Conservation (phyloP, 2,113 vertebrate genomes). For the Mionectes macconnelli region DNA sequence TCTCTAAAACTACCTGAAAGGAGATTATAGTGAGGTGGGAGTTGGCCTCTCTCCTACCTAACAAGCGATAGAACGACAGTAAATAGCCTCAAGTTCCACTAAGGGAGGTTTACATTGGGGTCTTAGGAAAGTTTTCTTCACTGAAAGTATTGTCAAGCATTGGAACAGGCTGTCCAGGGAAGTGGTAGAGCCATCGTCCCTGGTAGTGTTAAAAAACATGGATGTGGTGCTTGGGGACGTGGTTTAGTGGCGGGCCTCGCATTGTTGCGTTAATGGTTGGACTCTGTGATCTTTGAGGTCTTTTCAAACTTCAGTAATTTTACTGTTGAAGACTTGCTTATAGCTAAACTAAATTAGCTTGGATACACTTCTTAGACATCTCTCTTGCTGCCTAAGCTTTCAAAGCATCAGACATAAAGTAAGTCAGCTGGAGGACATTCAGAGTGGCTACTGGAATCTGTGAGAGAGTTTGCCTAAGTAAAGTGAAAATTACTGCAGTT, state of each 20-base stretch:
- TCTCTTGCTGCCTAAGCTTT: not conserved
- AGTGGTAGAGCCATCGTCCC: accelerated
- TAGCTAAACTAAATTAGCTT: not conserved
- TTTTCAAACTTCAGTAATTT: not conserved
- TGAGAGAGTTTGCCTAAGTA: not conserved
- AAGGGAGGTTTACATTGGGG: not conserved
- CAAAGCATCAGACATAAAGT: not conserved
- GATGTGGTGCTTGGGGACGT: not conserved
- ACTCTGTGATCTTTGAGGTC: not conserved
- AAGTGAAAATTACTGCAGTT: not conserved
- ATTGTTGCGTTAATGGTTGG: not conserved
- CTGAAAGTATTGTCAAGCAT: not conserved
- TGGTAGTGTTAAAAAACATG: not conserved
- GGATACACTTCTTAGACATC: not conserved
- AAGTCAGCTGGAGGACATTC: not conserved
- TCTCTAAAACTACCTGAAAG: not conserved
- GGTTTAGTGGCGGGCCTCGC: not conserved
- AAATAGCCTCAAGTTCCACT: not conserved
- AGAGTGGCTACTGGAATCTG: not conserved
- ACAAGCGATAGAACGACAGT: not conserved
- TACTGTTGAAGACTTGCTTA: not conserved
- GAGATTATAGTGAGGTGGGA: not conserved
- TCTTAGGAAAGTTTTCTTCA: not conserved
- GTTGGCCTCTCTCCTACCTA: not conserved
- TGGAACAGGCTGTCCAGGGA: not conserved